Percentiles rank a stretch among this genome's conserved stretches.
Evolutionary conservation across 2,888 invertebrate species (phyloP).

Genomic region (Coronaproctus castanopsis): DNA sequence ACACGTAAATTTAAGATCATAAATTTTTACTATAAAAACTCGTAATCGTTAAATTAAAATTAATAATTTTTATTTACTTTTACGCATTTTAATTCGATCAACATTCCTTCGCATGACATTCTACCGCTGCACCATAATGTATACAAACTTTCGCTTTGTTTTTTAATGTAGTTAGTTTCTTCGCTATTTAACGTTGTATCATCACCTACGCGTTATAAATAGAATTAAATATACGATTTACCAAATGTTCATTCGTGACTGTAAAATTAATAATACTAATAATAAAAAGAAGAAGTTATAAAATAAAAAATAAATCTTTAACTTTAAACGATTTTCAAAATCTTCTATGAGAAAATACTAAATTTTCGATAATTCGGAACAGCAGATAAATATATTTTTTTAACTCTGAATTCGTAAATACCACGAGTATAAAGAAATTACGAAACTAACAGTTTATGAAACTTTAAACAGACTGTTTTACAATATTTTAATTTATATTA

Average conservation of each 20-base stretch:
- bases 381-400: too few species aligned
- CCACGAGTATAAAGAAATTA: too few species aligned
- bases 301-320: background rate
- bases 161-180: constrained; percentile 44
- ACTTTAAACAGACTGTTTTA: too few species aligned
- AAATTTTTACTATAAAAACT: too few species aligned
- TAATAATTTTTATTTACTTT: constrained; percentile 42
- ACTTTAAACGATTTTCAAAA: background rate
- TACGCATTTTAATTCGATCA: constrained; percentile 80
- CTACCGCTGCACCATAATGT: constrained; percentile 91
- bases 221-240: background rate
- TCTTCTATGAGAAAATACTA: background rate
- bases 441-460: too few species aligned
- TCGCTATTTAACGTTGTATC: constrained; percentile 48
- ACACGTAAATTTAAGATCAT: too few species aligned
- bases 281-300: background rate
- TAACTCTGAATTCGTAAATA: too few species aligned
- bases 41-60: too few species aligned
- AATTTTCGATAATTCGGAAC: too few species aligned
- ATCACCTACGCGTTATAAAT: constrained; percentile 39
- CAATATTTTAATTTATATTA: too few species aligned
- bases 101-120: constrained; percentile 87
- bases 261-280: too few species aligned
- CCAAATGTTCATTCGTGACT: background rate
- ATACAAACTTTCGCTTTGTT: constrained; percentile 88